These are phyloP conservation scores for Atta cephalotes DNA, from an alignment of 1,140 invertebrate genomes.

Conservation along the genomic window DNA sequence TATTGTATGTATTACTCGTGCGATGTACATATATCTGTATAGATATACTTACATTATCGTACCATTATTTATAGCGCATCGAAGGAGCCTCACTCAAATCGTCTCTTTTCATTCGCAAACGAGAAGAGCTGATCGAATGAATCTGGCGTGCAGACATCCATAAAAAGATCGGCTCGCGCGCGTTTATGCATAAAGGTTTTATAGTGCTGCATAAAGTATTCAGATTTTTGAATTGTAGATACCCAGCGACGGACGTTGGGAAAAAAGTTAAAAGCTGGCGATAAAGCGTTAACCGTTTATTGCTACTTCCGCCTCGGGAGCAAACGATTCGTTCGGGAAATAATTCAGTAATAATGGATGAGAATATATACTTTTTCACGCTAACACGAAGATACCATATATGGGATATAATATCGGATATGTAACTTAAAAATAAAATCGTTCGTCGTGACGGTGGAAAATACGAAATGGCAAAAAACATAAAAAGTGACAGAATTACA, in stretches of 20 bases:
- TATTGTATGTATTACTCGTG: not conserved
- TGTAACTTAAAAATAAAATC: conserved; percentile 8
- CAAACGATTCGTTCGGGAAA: conserved; percentile 21
- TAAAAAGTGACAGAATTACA: not conserved
- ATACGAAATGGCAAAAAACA: not conserved
- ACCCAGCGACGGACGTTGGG: not conserved
- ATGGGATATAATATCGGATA: not conserved
- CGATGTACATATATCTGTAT: not conserved
- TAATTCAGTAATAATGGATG: conserved; percentile 21
- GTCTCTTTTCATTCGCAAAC: conserved; percentile 4
- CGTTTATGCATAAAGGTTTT: conserved; percentile 29
- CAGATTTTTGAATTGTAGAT: conserved; percentile 65
- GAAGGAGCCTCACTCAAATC: not conserved
- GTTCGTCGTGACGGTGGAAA: not conserved
- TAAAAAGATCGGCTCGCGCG: conserved; percentile 43
- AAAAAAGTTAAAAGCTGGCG: conserved; percentile 41
- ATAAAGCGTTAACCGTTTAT: conserved; percentile 49
- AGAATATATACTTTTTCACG: not conserved
- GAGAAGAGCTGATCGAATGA: not conserved
- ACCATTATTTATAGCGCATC: conserved; percentile 7
- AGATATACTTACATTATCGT: not conserved
- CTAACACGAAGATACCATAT: not conserved
- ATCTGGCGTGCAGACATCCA: not conserved
- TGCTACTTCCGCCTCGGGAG: conserved; percentile 23
- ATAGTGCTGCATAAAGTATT: conserved; percentile 55